Conservation (phyloP, 2,113 vertebrate genomes). For the Indicator indicator region DNA sequence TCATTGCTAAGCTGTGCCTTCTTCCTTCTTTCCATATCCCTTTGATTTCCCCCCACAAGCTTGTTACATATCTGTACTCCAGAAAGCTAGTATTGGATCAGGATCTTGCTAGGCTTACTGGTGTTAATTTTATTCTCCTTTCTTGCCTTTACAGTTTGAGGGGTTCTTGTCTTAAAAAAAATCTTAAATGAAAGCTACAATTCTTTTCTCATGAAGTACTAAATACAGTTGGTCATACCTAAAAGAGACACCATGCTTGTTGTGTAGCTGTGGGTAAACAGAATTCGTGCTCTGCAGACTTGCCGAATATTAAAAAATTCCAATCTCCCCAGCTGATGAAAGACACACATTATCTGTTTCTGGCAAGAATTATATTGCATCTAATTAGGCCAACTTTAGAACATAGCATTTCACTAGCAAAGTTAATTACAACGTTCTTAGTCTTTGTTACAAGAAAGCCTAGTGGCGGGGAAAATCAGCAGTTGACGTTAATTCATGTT, state of each 20-base stretch:
- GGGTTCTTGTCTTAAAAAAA: background rate
- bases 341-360: constrained; percentile 35
- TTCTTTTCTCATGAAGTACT: background rate
- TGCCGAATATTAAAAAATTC: background rate
- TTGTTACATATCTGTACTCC: background rate
- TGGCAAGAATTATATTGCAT: constrained; percentile 37
- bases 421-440: constrained; percentile 55
- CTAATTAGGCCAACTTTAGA: constrained; percentile 34
- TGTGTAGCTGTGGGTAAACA: background rate
- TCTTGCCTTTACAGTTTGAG: background rate
- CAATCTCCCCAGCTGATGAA: constrained; percentile 24
- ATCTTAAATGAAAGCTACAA: background rate
- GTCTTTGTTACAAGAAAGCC: constrained; percentile 40
- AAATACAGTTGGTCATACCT: background rate
- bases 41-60: background rate
- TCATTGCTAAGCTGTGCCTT: background rate
- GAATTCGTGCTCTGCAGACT: background rate
- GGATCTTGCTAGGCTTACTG: background rate
- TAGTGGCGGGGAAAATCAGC: constrained; percentile 44
- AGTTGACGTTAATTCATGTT: constrained; percentile 14
- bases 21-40: background rate
- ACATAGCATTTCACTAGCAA: constrained; percentile 46
- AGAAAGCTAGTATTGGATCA: background rate
- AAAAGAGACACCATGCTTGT: background rate
- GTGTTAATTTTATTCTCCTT: constrained; percentile 7